Percentiles rank a stretch among this genome's conserved stretches.
Conservation (phyloP, 2,113 vertebrate genomes). For the Zosterops borbonicus region DNA sequence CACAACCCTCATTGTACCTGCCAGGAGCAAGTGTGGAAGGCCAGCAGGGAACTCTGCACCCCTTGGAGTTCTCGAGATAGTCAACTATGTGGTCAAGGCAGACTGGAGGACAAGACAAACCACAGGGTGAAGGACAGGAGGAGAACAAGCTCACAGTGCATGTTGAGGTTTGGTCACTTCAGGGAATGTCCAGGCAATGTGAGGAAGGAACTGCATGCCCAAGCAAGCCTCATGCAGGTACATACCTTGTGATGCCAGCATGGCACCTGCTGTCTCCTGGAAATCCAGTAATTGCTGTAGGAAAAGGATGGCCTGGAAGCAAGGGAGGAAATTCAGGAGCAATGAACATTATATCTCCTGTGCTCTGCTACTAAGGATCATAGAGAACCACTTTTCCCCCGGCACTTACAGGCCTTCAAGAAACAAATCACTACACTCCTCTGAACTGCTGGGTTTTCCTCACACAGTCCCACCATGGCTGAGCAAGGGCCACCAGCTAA, state of each 20-base stretch:
- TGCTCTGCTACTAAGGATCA: not conserved
- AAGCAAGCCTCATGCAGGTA: not conserved
- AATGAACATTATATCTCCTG: not conserved
- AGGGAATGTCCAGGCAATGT: not conserved
- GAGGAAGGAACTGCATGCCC: not conserved
- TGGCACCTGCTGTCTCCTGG: conserved; percentile 95
- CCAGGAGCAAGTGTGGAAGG: not conserved
- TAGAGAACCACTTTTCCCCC: not conserved
- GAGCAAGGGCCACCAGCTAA: not conserved
- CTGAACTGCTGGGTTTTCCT: not conserved
- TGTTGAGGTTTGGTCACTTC: not conserved
- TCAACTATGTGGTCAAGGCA: not conserved
- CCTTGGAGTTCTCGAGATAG: not conserved
- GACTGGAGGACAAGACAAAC: not conserved
- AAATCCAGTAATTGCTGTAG: conserved; percentile 96
- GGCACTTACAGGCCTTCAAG: not conserved
- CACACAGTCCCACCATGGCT: not conserved
- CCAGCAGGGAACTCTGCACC: not conserved
- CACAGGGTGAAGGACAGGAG: conserved; percentile 9
- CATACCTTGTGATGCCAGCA: conserved; percentile 97
- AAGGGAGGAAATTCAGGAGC: not conserved
- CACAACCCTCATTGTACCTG: not conserved
- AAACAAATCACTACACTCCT: not conserved
- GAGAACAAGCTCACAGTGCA: not conserved
- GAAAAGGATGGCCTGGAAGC: conserved; percentile 91